Base-by-base conservation (phyloP, 2,797 vertebrate species). In the Amazonetta brasiliensis region DNA sequence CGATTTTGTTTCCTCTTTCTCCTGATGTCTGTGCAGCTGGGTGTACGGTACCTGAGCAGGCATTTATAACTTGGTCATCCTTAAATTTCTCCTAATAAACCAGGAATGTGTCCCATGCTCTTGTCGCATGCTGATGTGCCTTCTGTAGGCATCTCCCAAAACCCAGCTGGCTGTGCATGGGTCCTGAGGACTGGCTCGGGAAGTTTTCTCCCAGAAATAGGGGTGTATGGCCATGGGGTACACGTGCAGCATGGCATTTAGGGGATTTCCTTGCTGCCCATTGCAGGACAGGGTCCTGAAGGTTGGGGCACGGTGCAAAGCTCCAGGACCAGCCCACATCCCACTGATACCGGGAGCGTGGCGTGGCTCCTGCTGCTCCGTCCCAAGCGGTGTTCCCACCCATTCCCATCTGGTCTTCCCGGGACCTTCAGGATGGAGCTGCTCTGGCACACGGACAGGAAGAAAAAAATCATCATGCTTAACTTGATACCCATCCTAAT, bases 401-500 rank as follows among this genome's bases (percentile, higher is more conserved):
- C 14, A 6, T 16, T 52, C 50, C 50, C 14, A 9, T 16, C 50
- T 15, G 25, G 26, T 52, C 26, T 52, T 52, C 15, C 50, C 26
- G 28, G 25, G 17, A 26, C 0, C 0, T 14, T n/a, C 6, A 26
- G 56, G 9, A 44, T 33, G 52, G 75, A 85, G 44, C 58, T 4
- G 3, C 67, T 75, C 56, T 80, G 76, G 55, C 68, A 48, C 80
- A 52, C 0, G 1, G 48, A 35, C 8, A 23, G 69, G 75, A 78
- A 83, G 58, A 68, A 78, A 48, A 48, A 89, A 79, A 71, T 69
- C 91, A 68, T 91, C 87, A 18, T 56, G 17, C 66, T 94, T 92
- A 89, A 71, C 74, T 93, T 58, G 82, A 86, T 87, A 63, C 79
- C 43, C 55, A 84, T 86, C 89, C 79, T 87, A 58, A 33, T 50